Evolutionary conservation across 2,888 invertebrate genomes (phyloP).

Genomic region (Drepana falcataria): DNA sequence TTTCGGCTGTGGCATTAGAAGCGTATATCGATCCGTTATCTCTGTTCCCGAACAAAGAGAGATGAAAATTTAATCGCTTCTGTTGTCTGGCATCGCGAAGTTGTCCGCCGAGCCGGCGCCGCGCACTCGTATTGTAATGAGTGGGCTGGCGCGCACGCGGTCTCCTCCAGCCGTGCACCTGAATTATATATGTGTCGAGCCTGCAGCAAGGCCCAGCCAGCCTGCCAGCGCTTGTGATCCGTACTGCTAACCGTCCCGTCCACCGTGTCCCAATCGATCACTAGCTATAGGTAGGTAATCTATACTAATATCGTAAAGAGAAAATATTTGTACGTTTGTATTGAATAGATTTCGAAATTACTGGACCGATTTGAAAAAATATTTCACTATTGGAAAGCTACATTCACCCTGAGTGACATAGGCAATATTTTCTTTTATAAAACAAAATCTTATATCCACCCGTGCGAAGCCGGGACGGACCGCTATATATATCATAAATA

Average conservation of each 20-base stretch:
- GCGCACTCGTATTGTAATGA: slow-evolving; percentile 56
- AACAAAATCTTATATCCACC: no score
- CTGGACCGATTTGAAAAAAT: no score
- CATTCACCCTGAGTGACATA: no score
- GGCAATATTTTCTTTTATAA: no score
- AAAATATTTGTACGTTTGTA: no score
- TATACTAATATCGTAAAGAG: no score
- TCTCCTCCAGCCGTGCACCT: slow-evolving; percentile 22
- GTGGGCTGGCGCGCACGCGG: slow-evolving; percentile 28
- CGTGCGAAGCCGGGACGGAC: no score
- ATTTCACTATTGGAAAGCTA: no score
- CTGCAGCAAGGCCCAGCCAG: slow-evolving; percentile 4
- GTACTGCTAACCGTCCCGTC: slow-evolving; percentile 9
- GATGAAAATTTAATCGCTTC: slow-evolving; percentile 75
- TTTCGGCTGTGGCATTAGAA: slow-evolving; percentile 49
- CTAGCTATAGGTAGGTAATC: slow-evolving; percentile 9
- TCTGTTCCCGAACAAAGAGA: slow-evolving; percentile 63
- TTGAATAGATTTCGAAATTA: no score
- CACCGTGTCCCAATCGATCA: slow-evolving; percentile 27
- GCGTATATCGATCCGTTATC: slow-evolving; percentile 64
- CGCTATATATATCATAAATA: no score
- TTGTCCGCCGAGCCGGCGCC: slow-evolving; percentile 50
- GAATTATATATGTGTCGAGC: slow-evolving; percentile 42
- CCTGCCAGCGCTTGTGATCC: slow-evolving; percentile 9
- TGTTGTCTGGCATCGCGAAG: slow-evolving; percentile 60